Conservation (phyloP, 2,888 invertebrate species). For the Yponomeuta evonymella region DNA sequence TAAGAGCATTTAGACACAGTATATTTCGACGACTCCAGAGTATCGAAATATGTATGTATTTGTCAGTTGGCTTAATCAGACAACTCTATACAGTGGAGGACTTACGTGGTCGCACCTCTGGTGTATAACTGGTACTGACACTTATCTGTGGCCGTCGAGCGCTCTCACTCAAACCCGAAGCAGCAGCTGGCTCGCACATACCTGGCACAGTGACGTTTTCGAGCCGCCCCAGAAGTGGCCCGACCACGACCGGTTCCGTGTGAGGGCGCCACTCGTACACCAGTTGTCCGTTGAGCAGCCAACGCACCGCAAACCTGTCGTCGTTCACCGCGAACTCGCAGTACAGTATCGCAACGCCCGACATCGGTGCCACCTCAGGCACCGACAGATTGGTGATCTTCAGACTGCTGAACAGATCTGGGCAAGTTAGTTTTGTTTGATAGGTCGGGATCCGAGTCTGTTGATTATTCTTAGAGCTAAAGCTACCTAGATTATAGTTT, state of each 20-base stretch:
- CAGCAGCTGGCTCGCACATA: constrained; percentile 21
- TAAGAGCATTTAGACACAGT: too few relatives aligned
- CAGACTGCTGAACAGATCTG: constrained; percentile 26
- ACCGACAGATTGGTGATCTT: constrained; percentile 36
- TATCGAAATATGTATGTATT: too few relatives aligned
- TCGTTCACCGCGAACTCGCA: constrained; percentile 31
- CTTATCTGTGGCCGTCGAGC: too few relatives aligned
- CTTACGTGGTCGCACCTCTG: neutral
- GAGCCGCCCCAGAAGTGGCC: constrained; percentile 28
- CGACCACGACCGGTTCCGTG: constrained; percentile 26
- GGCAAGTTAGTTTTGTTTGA: neutral
- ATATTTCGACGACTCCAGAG: too few relatives aligned
- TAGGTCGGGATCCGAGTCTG: too few relatives aligned
- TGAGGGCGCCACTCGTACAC: constrained; percentile 34
- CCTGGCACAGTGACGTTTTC: constrained; percentile 29
- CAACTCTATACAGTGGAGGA: neutral
- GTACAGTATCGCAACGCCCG: constrained; percentile 28
- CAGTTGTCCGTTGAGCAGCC: constrained; percentile 30
- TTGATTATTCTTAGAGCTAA: too few relatives aligned
- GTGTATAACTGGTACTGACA: too few relatives aligned
- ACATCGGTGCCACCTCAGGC: constrained; percentile 33
- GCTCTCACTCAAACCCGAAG: too few relatives aligned
- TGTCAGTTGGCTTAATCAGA: too few relatives aligned
- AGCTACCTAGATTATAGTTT: too few relatives aligned
- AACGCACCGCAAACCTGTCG: constrained; percentile 31